Base-by-base conservation (phyloP, 2,888 invertebrate genomes). In the Quadroppia sp. region DNA sequence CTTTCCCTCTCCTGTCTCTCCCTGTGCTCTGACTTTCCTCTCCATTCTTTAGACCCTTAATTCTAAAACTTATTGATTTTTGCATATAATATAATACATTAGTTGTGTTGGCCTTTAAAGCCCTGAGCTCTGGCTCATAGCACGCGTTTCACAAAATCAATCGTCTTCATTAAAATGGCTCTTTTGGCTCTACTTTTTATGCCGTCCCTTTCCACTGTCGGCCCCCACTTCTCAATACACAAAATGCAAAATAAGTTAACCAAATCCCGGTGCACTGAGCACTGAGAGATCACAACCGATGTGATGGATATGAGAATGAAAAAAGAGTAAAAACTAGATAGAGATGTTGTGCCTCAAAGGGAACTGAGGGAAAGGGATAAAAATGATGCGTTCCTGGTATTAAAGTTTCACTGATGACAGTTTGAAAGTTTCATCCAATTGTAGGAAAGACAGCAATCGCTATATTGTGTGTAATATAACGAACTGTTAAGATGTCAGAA, bases 111-210 rank as follows among this genome's bases (percentile, higher is more conserved):
- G 64, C 64, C 64, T 64, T 64, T 64, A 64, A 64, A 64, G 40
- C 64, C 64, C 64, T 64, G 6, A 32, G 36, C 64, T 64, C n/a
- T 3, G 20, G 30, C 20, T 64, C 36, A 64, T 64, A 64, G 64
- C 64, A 64, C 64, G 64, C 56, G 36, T 36, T n/a, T 64, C 36
- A 40, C 64, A 64, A 64, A 64, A 64, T 64, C 64, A 64, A 64
- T 64, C 64, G 64, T 64, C 64, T 64, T 64, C 64, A 64, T 64
- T 64, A 64, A 64, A 64, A 64, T 64, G 36, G 64, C 64, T 64
- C 64, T 64, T 64, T 64, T 64, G 64, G 36, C 32, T 59, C 59
- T 32, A 64, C 64, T 32, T 64, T 64, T 64, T 64, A 2, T 50
- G 50, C 20, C 20, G 20, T 4, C n/a, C 36, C 64, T 20, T 11